These are phyloP conservation scores for Lophotriccus pileatus DNA, from an alignment of 2,797 vertebrate species.

Conservation along the genomic window DNA sequence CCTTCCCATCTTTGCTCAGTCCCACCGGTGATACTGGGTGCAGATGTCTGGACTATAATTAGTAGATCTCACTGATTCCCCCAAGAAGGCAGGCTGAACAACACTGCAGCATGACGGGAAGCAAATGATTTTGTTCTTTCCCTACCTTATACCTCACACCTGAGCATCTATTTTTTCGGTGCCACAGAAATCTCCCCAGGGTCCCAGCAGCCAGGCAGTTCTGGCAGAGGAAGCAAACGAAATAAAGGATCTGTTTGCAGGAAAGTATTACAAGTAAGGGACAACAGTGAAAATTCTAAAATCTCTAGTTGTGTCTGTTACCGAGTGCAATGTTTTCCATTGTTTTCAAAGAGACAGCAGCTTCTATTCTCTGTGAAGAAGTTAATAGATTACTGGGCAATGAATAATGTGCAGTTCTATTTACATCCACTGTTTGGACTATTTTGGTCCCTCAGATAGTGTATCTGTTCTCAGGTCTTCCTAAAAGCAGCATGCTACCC, in stretches of 20 bases:
- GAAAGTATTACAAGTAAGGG: not conserved
- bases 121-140: not conserved
- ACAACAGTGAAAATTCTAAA: not conserved
- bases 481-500: not conserved
- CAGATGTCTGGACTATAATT: not conserved
- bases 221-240: not conserved
- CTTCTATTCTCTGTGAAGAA: slow-evolving; percentile 8
- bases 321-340: not conserved
- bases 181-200: not conserved
- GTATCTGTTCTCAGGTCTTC: not conserved
- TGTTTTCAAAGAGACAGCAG: slow-evolving; percentile 11
- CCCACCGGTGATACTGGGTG: not conserved
- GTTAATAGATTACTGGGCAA: slow-evolving; percentile 34
- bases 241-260: not conserved
- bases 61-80: not conserved
- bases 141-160: not conserved
- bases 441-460: slow-evolving; percentile 5
- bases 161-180: not conserved
- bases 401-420: slow-evolving; percentile 10
- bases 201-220: not conserved
- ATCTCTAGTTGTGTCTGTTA: not conserved
- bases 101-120: not conserved
- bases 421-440: slow-evolving; percentile 20
- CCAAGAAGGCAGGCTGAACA: not conserved
- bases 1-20: not conserved